phyloP scores from a whole-genome alignment of 2,113 vertebrate genomes.

The Bolborhynchus lineola region DNA sequence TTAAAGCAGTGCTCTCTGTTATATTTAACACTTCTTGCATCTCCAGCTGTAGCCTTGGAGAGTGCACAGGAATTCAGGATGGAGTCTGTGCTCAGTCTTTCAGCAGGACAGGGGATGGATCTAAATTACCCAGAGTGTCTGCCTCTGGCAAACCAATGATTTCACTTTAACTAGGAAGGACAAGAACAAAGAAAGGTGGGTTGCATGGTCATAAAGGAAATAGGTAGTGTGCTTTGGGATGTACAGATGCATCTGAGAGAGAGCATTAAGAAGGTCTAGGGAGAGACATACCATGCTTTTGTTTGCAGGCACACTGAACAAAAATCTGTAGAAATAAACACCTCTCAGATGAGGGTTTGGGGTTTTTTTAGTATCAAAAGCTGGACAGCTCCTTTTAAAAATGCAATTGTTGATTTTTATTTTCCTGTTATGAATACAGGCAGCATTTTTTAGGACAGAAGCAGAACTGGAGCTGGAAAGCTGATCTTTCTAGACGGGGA shows the following conservation, averaged over 20 bases:
- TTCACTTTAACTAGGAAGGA: background rate
- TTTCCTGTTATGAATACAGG: background rate
- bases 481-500: background rate
- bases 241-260: background rate
- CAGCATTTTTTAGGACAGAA: background rate
- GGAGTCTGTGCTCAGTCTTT: background rate
- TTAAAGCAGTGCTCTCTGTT: background rate
- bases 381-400: background rate
- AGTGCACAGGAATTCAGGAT: rapidly evolving
- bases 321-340: background rate
- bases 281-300: too few species aligned
- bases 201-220: background rate
- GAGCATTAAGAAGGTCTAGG: background rate
- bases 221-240: background rate
- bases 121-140: background rate
- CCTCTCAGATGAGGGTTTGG: background rate
- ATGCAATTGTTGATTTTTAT: background rate
- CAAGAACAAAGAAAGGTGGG: background rate
- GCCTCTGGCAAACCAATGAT: background rate
- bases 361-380: background rate
- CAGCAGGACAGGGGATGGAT: rapidly evolving
- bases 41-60: background rate
- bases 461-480: background rate
- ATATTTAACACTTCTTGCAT: background rate
- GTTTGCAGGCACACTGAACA: background rate